Percentiles rank a stretch among this genome's conserved stretches.
phyloP scores from a whole-genome alignment of 1,140 invertebrate genomes.

The Lepidurus packardi region DNA sequence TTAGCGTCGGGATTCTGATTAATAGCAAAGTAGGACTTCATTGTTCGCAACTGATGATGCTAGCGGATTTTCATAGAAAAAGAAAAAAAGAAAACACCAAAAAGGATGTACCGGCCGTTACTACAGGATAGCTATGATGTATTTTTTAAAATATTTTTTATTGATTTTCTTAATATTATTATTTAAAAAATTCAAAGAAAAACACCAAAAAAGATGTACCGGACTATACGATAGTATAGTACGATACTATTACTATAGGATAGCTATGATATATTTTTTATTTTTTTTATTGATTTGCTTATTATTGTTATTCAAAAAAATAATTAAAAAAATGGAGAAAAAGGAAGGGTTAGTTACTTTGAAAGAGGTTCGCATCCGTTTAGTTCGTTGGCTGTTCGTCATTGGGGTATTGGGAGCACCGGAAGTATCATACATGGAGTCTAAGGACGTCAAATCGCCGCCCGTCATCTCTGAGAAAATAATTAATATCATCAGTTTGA shows the following conservation, averaged over 20 bases:
- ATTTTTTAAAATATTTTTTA: too few species aligned
- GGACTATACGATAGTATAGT: too few species aligned
- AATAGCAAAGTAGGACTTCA: conserved; percentile 94
- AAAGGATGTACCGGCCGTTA: background rate
- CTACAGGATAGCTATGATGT: too few species aligned
- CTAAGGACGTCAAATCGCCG: conserved; percentile 31
- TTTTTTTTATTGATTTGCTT: too few species aligned
- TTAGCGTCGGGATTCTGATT: conserved; percentile 97
- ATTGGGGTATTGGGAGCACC: conserved; percentile 29
- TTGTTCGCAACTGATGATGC: conserved; percentile 91
- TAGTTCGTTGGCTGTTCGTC: conserved; percentile 58
- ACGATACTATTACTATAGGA: too few species aligned
- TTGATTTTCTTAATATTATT: too few species aligned
- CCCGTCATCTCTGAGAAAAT: conserved; percentile 18
- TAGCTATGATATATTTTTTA: too few species aligned
- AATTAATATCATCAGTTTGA: background rate
- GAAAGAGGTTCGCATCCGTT: conserved; percentile 92
- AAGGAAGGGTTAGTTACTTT: conserved; percentile 48
- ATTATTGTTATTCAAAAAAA: too few species aligned
- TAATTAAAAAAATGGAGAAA: background rate
- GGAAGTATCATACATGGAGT: conserved; percentile 33
- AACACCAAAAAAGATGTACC: too few species aligned
- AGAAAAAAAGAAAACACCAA: background rate
- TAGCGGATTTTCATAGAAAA: background rate
- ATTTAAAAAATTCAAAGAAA: too few species aligned